Base-by-base conservation (phyloP, 2,797 vertebrate genomes). In the Numenius phaeopus region DNA sequence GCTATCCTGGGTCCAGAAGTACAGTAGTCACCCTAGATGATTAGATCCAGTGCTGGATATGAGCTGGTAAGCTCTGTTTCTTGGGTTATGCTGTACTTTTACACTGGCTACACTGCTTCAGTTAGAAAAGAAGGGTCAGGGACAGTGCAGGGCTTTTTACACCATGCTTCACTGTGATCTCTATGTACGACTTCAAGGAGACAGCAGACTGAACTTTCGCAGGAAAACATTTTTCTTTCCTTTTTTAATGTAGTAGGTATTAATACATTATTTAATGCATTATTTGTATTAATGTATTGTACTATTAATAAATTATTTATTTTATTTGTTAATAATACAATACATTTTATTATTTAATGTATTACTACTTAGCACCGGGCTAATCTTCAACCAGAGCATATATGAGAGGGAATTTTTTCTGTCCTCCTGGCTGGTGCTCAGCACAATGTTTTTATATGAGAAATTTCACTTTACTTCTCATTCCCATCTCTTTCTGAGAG, bases 171-270 rank as follows among this genome's bases (percentile, higher is more conserved):
- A 5, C 6, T 12, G n/a, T 67, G 46, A n/a, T 80, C 13, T 70
- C 24, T 55, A 1, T 0, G 0, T 73, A n/a, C 9, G 69, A 2
- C 19, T 14, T 87, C 42, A 40, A 42, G 40, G n/a, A 65, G 58
- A 54, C 2, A 47, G 20, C 5, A 30, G 32, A 23, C 14, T 24
- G 55, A 18, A 42, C 27, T 78, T 81, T 22, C 22, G 27, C 37
- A 49, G 50, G 14, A 81, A 79, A 77, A 71, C 2, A 39, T 18
- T 65, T 77, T 69, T 65, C 14, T 57, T 76, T 72, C 11, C 8
- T 18, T 78, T 86, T 80, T 58, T 65, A 84, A 27, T 61, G 24
- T 49, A 65, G 7, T 29, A 47, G 73, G 32, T 54, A 40, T 46
- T 83, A 29, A 69, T 62, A 42, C 14, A 22, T 73, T 85, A 42